Conservation (phyloP, 2,113 vertebrate species). For the Zosterops pallidus region DNA sequence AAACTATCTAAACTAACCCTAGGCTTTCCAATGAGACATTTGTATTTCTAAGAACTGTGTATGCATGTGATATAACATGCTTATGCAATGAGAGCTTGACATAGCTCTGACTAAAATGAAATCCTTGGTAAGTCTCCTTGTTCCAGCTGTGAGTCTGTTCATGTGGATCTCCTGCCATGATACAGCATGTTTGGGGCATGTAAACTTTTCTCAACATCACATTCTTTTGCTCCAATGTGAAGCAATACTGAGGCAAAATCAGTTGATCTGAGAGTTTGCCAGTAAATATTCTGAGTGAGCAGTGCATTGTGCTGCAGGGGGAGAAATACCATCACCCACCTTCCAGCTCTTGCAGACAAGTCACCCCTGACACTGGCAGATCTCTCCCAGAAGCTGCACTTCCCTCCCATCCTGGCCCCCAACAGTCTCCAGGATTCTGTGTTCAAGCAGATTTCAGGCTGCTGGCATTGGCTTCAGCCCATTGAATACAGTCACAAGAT, state of each 20-base stretch:
- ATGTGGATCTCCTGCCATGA: background rate
- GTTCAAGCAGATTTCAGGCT: background rate
- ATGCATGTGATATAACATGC: background rate
- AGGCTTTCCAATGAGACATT: background rate
- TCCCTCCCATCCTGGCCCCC: background rate
- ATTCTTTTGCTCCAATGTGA: background rate
- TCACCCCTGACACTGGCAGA: background rate
- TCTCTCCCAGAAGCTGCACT: background rate
- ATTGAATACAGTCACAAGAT: background rate
- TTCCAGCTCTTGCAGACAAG: background rate
- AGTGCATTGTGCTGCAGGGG: background rate
- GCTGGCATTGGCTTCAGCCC: background rate
- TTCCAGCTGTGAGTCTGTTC: background rate
- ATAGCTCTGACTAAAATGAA: background rate
- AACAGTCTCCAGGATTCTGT: background rate
- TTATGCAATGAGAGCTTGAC: background rate
- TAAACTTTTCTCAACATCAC: background rate
- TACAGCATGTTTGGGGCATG: background rate
- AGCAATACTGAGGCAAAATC: background rate
- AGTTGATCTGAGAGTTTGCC: background rate
- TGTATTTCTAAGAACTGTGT: background rate
- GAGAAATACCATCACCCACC: background rate
- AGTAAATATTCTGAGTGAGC: background rate
- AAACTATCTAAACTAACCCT: background rate
- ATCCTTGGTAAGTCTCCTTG: background rate